phyloP scores from a whole-genome alignment of 2,113 vertebrate genomes.

The Pipra filicauda region DNA sequence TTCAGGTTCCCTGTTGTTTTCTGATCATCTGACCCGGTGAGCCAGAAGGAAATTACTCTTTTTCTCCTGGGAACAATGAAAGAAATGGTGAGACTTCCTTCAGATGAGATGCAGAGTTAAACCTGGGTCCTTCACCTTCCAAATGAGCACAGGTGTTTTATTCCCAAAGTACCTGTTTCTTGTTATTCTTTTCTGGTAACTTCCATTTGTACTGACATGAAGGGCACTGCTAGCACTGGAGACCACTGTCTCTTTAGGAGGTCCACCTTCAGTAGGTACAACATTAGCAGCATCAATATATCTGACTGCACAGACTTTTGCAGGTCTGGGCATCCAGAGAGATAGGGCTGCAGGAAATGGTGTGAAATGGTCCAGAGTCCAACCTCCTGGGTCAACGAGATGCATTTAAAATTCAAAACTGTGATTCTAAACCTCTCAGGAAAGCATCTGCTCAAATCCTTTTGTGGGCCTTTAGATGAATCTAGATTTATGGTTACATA shows the following conservation, averaged over 20 bases:
- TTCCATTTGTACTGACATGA: background rate
- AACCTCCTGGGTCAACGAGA: background rate
- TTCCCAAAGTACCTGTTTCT: background rate
- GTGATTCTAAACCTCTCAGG: background rate
- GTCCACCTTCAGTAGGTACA: background rate
- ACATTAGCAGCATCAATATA: background rate
- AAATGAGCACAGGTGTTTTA: background rate
- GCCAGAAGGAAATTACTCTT: background rate
- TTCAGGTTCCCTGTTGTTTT: background rate
- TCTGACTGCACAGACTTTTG: background rate
- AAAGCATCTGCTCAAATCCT: background rate
- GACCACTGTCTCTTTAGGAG: background rate
- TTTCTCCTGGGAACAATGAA: background rate
- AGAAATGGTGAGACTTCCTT: background rate
- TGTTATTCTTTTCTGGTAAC: background rate
- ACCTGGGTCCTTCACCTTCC: background rate
- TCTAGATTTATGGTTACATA: background rate
- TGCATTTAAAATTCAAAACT: background rate
- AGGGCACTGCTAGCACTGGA: background rate
- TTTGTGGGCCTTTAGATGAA: background rate
- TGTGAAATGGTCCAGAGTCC: background rate
- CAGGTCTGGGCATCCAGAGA: background rate
- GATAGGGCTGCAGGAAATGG: background rate
- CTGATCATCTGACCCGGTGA: background rate
- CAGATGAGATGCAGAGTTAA: background rate